Base-by-base conservation (phyloP, 2,888 invertebrate species). In the Tachina fera region DNA sequence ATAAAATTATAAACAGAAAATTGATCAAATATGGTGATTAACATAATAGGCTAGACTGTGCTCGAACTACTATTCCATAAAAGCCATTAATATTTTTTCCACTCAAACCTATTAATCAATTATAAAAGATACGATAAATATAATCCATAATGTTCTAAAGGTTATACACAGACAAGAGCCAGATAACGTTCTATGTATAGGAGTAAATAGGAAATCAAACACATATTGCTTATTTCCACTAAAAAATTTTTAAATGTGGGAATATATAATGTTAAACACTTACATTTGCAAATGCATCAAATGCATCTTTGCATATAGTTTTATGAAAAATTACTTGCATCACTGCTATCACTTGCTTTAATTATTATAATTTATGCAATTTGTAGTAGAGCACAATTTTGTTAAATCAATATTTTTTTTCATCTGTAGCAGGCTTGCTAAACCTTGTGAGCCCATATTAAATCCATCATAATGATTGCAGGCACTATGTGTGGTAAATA, bases 381-480 rank as follows among this genome's bases (percentile, higher is more conserved):
- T 67, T 68, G 6, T 16, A 49, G 22, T 14, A 31, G 1, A 11
- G n/a, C 16, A 31, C 31, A 31, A 43, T 51, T 60, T 19, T 16
- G 3, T 47, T 9, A 9, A n/a, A 16, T 47, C 16, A 5, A 39
- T 53, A 9, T 39, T 49, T 49, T 45, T 41, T 72, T 49, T 51
- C 11, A 80, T n/a, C 22, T 60, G 13, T 43, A 67, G 31, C 11
- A 39, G 31, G 13, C 45, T 60, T 51, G 0, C 58, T 67, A 47
- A 49, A 74, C 58, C 51, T 67, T 74, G 19, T 39, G 60, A 74
- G 41, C 43, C 58, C 14, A 9, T 60, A 74, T 67, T 68, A 74
- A 81, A 74, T 81, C 51, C 51, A 81, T 81, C 74, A 74, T 60
- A 67, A 60, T 67, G 43, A 74, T 53, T 74, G 6, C 51, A 74